Evolutionary conservation across 2,797 vertebrate genomes (phyloP).

Genomic region (Mallotus villosus): DNA sequence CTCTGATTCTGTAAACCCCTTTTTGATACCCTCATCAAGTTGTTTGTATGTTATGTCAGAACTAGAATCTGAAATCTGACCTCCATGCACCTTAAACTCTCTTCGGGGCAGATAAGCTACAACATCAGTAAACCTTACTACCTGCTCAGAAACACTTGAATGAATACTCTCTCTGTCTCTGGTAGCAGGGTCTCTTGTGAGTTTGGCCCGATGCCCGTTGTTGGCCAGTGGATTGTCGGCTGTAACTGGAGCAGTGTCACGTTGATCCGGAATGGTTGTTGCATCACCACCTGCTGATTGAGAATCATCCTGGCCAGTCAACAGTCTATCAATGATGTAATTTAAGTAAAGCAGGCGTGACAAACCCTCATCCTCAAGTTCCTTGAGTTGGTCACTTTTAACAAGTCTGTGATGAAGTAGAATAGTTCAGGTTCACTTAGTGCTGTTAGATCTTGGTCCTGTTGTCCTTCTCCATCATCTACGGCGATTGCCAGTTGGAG

Average conservation of each 20-base stretch:
- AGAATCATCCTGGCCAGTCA: background rate
- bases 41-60: constrained; percentile 34
- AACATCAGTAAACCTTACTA: constrained; percentile 27
- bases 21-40: constrained; percentile 36
- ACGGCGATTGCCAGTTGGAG: too few species aligned
- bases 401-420: constrained; percentile 26
- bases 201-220: background rate
- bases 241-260: too few species aligned
- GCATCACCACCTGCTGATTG: too few species aligned
- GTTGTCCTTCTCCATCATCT: background rate
- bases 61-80: constrained; percentile 28
- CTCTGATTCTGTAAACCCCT: constrained; percentile 34
- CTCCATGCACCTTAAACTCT: constrained; percentile 21
- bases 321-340: constrained; percentile 23
- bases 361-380: constrained; percentile 30
- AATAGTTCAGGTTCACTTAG: constrained; percentile 5
- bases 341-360: background rate
- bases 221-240: background rate
- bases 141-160: constrained; percentile 7
- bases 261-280: too few species aligned
- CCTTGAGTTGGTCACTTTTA: constrained; percentile 19
- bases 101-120: background rate
- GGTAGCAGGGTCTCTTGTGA: background rate
- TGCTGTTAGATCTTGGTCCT: background rate
- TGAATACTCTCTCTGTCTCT: background rate